Evolutionary conservation across 2,888 invertebrate species (phyloP).

Genomic region (Chrysotoxum bicinctum): DNA sequence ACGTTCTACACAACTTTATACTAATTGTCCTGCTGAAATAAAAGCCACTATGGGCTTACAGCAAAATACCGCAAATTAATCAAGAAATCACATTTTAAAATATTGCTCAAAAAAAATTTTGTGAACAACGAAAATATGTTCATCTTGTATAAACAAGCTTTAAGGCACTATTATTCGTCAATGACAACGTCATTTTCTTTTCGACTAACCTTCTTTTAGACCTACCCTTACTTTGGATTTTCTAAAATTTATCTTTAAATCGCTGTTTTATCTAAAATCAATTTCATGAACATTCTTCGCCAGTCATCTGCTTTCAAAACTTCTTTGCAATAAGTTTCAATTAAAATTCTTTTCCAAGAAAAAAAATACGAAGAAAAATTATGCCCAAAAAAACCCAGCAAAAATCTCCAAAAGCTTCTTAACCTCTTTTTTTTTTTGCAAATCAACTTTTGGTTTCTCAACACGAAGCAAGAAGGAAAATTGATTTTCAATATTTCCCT

Average conservation of each 20-base stretch:
- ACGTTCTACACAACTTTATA: no score
- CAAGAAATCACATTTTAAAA: neutral
- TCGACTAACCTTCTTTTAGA: neutral
- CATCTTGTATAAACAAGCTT: neutral
- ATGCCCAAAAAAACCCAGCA: constrained; percentile 16
- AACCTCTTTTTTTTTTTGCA: constrained; percentile 2
- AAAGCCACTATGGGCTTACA: no score
- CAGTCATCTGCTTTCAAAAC: constrained; percentile 39
- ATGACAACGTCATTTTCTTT: neutral
- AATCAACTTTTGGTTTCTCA: constrained; percentile 19
- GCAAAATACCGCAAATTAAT: neutral
- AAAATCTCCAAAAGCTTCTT: constrained; percentile 45
- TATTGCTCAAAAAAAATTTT: neutral
- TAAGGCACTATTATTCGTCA: neutral
- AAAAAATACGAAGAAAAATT: constrained; percentile 19
- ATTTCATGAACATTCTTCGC: constrained; percentile 50
- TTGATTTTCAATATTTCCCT: constrained; percentile 68
- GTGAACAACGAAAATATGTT: neutral
- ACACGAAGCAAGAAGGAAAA: constrained; percentile 57
- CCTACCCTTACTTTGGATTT: constrained; percentile 7
- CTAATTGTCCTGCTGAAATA: no score
- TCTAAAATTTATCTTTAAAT: constrained; percentile 41
- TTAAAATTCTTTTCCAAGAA: constrained; percentile 58
- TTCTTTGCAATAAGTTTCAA: constrained; percentile 61
- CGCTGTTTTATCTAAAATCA: constrained; percentile 38